A percentile compares a stretch with the other conserved stretches of the same genome.
phyloP scores from a whole-genome alignment of 2,888 invertebrate species.

The Caenorhabditis wallacei region DNA sequence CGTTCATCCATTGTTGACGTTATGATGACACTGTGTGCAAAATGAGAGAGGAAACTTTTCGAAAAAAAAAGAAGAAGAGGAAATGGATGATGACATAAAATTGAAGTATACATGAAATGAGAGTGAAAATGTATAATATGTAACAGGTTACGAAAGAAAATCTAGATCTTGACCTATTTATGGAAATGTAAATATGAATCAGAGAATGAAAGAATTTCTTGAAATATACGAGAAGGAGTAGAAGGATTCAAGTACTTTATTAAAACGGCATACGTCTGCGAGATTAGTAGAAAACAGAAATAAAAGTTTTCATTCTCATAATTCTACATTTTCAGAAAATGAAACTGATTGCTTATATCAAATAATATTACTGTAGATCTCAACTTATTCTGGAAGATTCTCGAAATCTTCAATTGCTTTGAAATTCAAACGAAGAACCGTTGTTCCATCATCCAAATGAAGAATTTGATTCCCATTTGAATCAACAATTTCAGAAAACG shows the following conservation, averaged over 20 bases:
- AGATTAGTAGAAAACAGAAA: constrained; percentile 26
- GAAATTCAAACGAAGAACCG: constrained; percentile 38
- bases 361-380: too few species aligned
- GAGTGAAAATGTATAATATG: not conserved
- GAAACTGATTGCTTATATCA: too few species aligned
- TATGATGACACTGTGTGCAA: constrained; percentile 10
- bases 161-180: constrained; percentile 55
- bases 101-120: not conserved
- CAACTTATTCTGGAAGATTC: constrained; percentile 32
- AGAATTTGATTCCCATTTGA: constrained; percentile 43
- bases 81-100: not conserved
- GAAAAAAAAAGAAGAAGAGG: not conserved
- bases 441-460: constrained; percentile 40
- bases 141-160: constrained; percentile 12
- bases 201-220: not conserved
- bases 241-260: too few species aligned
- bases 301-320: constrained; percentile 16
- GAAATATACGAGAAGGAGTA: too few species aligned
- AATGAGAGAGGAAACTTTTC: constrained; percentile 10
- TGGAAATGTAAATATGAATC: constrained; percentile 21
- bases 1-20: constrained; percentile 52
- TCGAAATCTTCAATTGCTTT: constrained; percentile 44
- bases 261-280: too few species aligned
- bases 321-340: too few species aligned
- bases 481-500: constrained; percentile 37